Evolutionary conservation across 2,797 vertebrate genomes (phyloP).

Genomic region (Mormyrops boulengeri): DNA sequence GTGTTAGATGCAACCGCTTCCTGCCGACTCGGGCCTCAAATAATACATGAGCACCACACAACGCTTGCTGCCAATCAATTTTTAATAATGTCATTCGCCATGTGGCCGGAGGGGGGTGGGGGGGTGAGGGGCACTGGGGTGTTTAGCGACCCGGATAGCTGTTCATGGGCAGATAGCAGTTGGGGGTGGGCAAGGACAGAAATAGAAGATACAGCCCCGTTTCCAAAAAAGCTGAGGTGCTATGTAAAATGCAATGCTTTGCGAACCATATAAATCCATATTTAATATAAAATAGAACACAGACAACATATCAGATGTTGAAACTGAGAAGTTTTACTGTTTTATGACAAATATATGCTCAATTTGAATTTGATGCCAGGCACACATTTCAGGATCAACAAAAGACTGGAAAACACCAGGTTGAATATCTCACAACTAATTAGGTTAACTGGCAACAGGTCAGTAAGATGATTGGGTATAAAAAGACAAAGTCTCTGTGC

Average conservation of each 20-base stretch:
- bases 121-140: background rate
- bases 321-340: background rate
- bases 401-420: background rate
- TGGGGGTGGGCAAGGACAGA: background rate
- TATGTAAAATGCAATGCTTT: background rate
- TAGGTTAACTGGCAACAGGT: background rate
- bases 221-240: background rate
- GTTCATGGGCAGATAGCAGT: background rate
- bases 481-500: background rate
- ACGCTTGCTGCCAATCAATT: slow-evolving; percentile 66
- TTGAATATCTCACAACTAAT: background rate
- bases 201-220: background rate
- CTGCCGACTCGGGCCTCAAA: slow-evolving; percentile 45
- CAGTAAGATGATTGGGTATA: background rate
- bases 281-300: background rate
- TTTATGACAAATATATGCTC: background rate
- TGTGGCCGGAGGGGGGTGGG: slow-evolving; percentile 38
- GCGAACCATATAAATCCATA: background rate
- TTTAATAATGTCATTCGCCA: slow-evolving; percentile 74
- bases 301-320: background rate
- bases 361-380: background rate
- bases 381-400: background rate
- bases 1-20: slow-evolving; percentile 70
- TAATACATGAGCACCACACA: slow-evolving; percentile 56
- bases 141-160: background rate